Percentiles rank a stretch among this genome's conserved stretches.
Conservation (phyloP, 2,888 invertebrate species). For the Mesoligia furuncula region DNA sequence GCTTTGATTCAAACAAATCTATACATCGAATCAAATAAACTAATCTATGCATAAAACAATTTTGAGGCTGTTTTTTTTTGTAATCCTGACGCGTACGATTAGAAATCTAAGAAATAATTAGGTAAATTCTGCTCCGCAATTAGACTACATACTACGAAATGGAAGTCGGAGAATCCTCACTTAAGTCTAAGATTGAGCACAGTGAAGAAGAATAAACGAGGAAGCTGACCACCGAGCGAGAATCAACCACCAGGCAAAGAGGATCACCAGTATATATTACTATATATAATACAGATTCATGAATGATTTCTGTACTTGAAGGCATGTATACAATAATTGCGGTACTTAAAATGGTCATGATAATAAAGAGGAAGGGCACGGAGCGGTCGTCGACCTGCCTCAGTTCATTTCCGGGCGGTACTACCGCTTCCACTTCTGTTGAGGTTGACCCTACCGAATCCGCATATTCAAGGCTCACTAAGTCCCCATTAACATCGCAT, state of each 20-base stretch:
- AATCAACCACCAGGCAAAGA: neutral
- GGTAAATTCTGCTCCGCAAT: neutral
- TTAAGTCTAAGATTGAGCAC: neutral
- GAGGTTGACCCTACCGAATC: conserved; percentile 62
- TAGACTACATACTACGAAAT: neutral
- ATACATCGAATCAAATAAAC: too few relatives aligned
- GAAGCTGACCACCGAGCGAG: neutral
- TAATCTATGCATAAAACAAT: neutral
- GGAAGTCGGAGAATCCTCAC: neutral
- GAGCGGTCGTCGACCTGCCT: conserved; percentile 76
- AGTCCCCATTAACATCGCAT: conserved; percentile 24
- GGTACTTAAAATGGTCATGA: conserved; percentile 17
- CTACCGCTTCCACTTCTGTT: conserved; percentile 71
- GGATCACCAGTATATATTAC: neutral
- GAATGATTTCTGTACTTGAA: conserved; percentile 1
- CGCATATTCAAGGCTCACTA: conserved; percentile 68
- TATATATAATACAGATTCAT: neutral
- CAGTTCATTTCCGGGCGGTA: conserved; percentile 64
- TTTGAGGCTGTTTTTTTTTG: neutral
- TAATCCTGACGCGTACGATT: neutral
- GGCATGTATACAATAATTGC: neutral
- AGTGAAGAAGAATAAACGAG: neutral
- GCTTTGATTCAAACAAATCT: neutral
- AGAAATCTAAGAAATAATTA: conserved; percentile 1
- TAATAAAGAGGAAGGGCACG: conserved; percentile 71